A percentile compares a stretch with the other conserved stretches of the same genome.
Evolutionary conservation across 2,888 invertebrate genomes (phyloP).

Genomic region (Euplagia quadripunctaria): DNA sequence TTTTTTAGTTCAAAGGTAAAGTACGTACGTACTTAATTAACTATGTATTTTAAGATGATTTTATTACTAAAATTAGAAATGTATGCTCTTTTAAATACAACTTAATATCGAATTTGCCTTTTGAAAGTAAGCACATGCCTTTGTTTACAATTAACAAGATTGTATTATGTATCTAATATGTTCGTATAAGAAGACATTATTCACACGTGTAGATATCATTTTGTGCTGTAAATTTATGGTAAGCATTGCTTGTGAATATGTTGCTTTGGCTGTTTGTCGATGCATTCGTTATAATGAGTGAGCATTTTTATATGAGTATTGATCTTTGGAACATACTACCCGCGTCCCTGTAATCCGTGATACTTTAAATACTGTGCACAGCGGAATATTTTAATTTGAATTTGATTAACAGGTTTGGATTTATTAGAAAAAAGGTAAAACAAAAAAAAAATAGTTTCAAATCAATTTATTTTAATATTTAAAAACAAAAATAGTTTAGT

Average conservation of each 20-base stretch:
- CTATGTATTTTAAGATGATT: neutral
- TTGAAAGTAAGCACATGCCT: neutral
- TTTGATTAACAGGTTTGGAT: slow-evolving; percentile 44
- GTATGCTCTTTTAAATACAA: neutral
- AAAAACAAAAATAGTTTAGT: slow-evolving; percentile 50
- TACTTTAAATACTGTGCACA: slow-evolving; percentile 34
- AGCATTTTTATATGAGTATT: slow-evolving; percentile 35
- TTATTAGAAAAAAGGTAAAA: slow-evolving; percentile 48
- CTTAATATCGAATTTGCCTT: slow-evolving; percentile 1
- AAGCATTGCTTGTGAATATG: slow-evolving; percentile 52
- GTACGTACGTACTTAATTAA: neutral
- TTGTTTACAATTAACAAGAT: neutral
- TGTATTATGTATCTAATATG: neutral
- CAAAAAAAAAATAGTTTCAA: slow-evolving; percentile 51
- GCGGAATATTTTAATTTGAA: slow-evolving; percentile 35
- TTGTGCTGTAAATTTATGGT: slow-evolving; percentile 47
- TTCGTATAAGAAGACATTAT: slow-evolving; percentile 17
- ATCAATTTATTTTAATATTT: slow-evolving; percentile 59
- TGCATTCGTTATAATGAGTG: slow-evolving; percentile 44
- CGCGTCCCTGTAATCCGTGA: slow-evolving; percentile 20
- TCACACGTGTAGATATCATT: slow-evolving; percentile 38
- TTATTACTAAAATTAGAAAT: slow-evolving; percentile 6
- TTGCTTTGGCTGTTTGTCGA: slow-evolving; percentile 37
- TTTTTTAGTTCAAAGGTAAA: neutral
- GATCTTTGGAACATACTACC: slow-evolving; percentile 31